Evolutionary conservation across 2,797 vertebrate genomes (phyloP), one percentile per base, ranked within the genome.

Genomic region (Meda fulgida): DNA sequence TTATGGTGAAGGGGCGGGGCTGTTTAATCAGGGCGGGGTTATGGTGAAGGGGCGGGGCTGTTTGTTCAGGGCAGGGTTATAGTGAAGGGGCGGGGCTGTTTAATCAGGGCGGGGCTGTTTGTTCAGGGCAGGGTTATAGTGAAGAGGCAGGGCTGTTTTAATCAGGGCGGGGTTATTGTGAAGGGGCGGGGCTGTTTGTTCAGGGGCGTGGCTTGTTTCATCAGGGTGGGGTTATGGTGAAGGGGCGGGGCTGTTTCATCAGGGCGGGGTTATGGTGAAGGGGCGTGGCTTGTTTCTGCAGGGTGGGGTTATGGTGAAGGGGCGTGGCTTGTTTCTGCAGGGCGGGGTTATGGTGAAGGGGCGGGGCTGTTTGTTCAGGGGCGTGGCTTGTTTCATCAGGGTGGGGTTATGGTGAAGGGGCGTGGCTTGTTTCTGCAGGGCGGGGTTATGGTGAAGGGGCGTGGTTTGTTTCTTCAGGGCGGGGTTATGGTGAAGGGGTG

Each of bases 101-200:
- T 18, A 0, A 23, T 46, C 43, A 21, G 51, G 19, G 53, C 0
- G 3, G n/a, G n/a, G n/a, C n/a, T n/a, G n/a, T n/a, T n/a, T n/a
- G n/a, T n/a, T n/a, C n/a, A n/a, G n/a, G n/a, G n/a, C n/a, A n/a
- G 53, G 53, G 21, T 9, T 55, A 55, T 55, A 0, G 53, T 55
- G 1, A 55, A 55, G 19, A 7, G 53, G 21, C 2, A 4, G 23
- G 9, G 55, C n/a, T 4, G n/a, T 0, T 13, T 53, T 53, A 1
- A 53, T 2, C 3, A 31, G 31, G 46, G 16, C 0, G 16, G 58
- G 10, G 58, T 13, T 55, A 9, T 55, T 0, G 21, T 23, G 3
- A 55, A 55, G 23, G 23, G 23, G 70, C 7, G 4, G 23, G 70
- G 1, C 10, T 72, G 23, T 46, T 38, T 58, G 0, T n/a, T n/a